These are phyloP conservation scores for Chrysaora quinquecirrha DNA, from an alignment of 30 jellyfish, hydroid and myxozoan species.

Conservation along the genomic window DNA sequence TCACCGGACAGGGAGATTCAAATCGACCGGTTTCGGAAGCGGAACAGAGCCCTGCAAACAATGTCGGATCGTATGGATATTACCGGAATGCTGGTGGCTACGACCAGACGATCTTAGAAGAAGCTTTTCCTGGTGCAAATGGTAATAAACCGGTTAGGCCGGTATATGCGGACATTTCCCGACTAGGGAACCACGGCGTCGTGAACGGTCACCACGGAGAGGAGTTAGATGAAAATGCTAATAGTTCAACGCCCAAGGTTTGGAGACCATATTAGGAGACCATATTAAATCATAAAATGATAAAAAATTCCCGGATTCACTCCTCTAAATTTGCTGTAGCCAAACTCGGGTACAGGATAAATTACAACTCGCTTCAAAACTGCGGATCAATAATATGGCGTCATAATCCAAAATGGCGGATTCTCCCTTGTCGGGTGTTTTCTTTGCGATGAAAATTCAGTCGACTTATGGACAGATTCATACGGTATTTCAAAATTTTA, in stretches of 20 bases:
- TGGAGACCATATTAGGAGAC: slow-evolving; percentile 96
- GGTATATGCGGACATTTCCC: slow-evolving; percentile 71
- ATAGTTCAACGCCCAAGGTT: slow-evolving; percentile 94
- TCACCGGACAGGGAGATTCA: slow-evolving; percentile 67
- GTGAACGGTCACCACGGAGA: slow-evolving; percentile 93
- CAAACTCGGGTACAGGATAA: not conserved
- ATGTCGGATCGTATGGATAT: slow-evolving; percentile 71
- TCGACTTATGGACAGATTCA: too few relatives aligned
- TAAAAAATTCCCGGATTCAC: too few relatives aligned
- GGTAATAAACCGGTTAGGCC: slow-evolving; percentile 27
- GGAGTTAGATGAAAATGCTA: slow-evolving; percentile 90
- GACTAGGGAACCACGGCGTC: slow-evolving; percentile 75
- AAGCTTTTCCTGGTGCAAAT: slow-evolving; percentile 39
- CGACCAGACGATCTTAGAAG: slow-evolving; percentile 61
- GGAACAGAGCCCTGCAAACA: slow-evolving; percentile 73
- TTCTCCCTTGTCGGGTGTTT: too few relatives aligned
- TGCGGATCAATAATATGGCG: too few relatives aligned
- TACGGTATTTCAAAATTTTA: too few relatives aligned
- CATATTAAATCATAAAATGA: too few relatives aligned
- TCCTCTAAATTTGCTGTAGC: too few relatives aligned
- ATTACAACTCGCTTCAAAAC: too few relatives aligned
- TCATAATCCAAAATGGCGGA: too few relatives aligned
- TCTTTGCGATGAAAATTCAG: too few relatives aligned
- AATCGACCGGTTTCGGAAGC: slow-evolving; percentile 57
- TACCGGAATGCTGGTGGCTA: slow-evolving; percentile 81